Evolutionary conservation across 2,113 vertebrate genomes (phyloP).

Genomic region (Ctenodactylus gundi): DNA sequence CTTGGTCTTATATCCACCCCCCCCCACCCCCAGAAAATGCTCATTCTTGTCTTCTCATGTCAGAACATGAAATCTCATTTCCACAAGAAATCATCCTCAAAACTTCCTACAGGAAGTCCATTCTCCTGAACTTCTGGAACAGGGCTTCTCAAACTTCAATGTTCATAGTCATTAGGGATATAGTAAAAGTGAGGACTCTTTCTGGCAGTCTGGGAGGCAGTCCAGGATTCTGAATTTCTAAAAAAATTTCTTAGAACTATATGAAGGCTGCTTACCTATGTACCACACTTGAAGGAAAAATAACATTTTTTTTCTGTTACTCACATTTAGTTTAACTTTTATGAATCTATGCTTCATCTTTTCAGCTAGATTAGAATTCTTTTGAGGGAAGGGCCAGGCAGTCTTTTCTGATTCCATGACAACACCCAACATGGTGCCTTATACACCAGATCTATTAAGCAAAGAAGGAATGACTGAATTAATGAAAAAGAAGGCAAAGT

Average conservation of each 20-base stretch:
- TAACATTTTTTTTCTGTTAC: background rate
- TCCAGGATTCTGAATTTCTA: background rate
- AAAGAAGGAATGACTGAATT: background rate
- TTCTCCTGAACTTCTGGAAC: background rate
- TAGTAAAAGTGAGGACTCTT: background rate
- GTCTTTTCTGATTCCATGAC: background rate
- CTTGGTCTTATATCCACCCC: background rate
- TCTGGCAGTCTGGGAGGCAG: background rate
- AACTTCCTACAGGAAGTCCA: background rate
- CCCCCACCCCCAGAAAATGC: background rate
- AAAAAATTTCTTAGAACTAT: background rate
- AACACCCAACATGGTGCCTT: background rate
- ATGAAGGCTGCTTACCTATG: background rate
- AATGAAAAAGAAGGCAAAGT: background rate
- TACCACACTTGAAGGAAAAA: background rate
- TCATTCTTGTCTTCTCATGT: background rate
- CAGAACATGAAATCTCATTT: background rate
- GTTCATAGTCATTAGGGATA: background rate
- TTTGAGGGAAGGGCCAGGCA: background rate
- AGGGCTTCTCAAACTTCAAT: background rate
- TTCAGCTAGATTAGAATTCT: background rate
- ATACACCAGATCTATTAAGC: background rate
- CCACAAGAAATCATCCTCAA: background rate
- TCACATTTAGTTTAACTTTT: background rate
- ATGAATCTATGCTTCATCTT: background rate